Evolutionary conservation across 1,140 invertebrate species (phyloP).

Genomic region (Lerema accius): DNA sequence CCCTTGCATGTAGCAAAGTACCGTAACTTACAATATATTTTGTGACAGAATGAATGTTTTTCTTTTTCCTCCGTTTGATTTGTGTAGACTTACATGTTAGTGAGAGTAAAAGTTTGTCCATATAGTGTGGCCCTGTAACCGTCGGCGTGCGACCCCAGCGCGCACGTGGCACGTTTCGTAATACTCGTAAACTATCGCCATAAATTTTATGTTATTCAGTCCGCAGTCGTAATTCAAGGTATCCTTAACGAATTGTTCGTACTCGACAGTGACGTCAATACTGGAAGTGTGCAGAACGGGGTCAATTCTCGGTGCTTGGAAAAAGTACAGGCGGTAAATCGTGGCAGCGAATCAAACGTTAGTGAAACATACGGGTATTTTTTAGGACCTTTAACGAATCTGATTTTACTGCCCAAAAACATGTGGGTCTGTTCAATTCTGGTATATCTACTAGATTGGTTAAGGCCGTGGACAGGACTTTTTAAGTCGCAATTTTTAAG

Average conservation of each 20-base stretch:
- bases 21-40: neutral
- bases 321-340: conserved; percentile 30
- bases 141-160: neutral
- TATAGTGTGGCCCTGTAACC: neutral
- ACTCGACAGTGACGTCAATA: conserved; percentile 19
- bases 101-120: neutral
- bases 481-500: too few relatives aligned
- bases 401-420: too few relatives aligned
- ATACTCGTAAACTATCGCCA: conserved; percentile 1
- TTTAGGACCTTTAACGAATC: neutral
- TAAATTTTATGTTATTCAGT: conserved; percentile 4
- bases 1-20: neutral
- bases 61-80: neutral
- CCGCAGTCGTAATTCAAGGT: conserved; percentile 10
- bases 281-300: conserved; percentile 12
- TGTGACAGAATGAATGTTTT: neutral
- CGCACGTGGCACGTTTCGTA: neutral
- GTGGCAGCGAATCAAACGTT: conserved; percentile 20
- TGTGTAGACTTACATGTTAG: neutral
- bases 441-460: too few relatives aligned
- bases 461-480: too few relatives aligned
- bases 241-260: conserved; percentile 20
- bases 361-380: conserved; percentile 1
- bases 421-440: too few relatives aligned
- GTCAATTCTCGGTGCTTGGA: conserved; percentile 21